Evolutionary conservation across 2,797 vertebrate species (phyloP), one percentile per base, ranked within the genome.

Genomic region (Heliangelus exortis): DNA sequence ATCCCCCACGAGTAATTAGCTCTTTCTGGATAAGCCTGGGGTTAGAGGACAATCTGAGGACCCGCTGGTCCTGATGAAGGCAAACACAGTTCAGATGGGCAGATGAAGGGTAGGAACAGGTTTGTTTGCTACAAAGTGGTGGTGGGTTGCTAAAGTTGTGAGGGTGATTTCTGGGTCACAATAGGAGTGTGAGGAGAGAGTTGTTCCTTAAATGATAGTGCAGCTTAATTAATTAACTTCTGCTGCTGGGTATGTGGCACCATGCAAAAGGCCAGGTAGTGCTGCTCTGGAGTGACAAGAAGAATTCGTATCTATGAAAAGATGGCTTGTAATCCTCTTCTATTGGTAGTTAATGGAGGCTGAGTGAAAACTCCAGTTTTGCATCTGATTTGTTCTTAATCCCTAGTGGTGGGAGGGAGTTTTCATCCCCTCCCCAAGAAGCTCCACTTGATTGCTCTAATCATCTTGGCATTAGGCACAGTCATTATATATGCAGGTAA

Each of bases 401-500:
- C 80, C 76, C 34, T 78, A 33, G 22, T 55, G 69, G 93, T 75
- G 80, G 73, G 89, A 80, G 81, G 88, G 87, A 91, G 57, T 91
- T 92, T 85, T 91, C 72, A 92, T 95, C 62, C 92, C n/a, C 23
- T 86, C 61, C 41, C 20, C 83, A 62, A 77, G 92, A 75, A 93
- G 87, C 91, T 91, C 39, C 22, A 21, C 71, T 86, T 95, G 94
- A 93, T 94, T 92, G 80, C 76, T 91, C 62, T 94, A 94, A 95
- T 96, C 87, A 69, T 73, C 66, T 76, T 72, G 74, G 73, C 82
- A 66, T 96, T 96, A 95, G 34, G 75, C 66, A 77, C 62, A 33
- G 83, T 0, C 31, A 75, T 91, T 58, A 31, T 88, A 45, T 39
- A 39, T 0, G 0, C 48, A 84, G 87, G 34, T 90, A 87, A 72